Conservation (phyloP, 2,888 invertebrate genomes). For the Tupiocoris notatus region DNA sequence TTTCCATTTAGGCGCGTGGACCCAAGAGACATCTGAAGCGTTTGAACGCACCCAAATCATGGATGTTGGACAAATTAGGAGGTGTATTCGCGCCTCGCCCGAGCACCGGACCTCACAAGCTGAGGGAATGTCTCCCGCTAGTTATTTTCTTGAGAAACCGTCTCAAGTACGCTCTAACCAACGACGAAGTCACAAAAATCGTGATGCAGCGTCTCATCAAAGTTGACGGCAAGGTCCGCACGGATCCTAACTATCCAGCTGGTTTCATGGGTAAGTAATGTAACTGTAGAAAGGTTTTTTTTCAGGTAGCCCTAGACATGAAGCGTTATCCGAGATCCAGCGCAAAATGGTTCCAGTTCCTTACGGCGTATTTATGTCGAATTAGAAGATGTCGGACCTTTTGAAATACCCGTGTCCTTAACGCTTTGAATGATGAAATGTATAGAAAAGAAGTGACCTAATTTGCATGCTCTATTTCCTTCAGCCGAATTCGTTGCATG, state of each 20-base stretch:
- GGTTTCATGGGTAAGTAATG: conserved; percentile 99
- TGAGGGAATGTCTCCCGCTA: conserved; percentile 93
- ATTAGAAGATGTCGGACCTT: too few species aligned
- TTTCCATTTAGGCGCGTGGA: conserved; percentile 80
- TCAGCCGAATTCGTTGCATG: too few species aligned
- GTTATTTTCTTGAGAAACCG: conserved; percentile 96
- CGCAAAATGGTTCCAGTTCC: too few species aligned
- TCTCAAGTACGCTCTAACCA: conserved; percentile 96
- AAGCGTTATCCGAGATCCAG: too few species aligned
- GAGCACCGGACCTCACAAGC: conserved; percentile 95
- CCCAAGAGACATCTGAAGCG: conserved; percentile 99
- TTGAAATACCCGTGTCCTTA: too few species aligned
- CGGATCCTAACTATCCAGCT: conserved; percentile 95
- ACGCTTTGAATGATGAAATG: too few species aligned
- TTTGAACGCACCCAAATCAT: conserved; percentile 97
- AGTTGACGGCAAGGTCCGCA: conserved; percentile 97
- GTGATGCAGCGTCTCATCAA: conserved; percentile 97
- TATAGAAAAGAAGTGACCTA: too few species aligned
- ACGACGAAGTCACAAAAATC: conserved; percentile 95
- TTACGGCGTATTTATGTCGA: too few species aligned
- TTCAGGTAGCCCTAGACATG: too few species aligned
- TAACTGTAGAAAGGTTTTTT: too few species aligned
- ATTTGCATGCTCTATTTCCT: too few species aligned
- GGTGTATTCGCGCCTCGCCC: conserved; percentile 98
- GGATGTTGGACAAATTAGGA: conserved; percentile 99